phyloP scores from a whole-genome alignment of 2,888 invertebrate genomes.

The Pseudococcus longispinus region DNA sequence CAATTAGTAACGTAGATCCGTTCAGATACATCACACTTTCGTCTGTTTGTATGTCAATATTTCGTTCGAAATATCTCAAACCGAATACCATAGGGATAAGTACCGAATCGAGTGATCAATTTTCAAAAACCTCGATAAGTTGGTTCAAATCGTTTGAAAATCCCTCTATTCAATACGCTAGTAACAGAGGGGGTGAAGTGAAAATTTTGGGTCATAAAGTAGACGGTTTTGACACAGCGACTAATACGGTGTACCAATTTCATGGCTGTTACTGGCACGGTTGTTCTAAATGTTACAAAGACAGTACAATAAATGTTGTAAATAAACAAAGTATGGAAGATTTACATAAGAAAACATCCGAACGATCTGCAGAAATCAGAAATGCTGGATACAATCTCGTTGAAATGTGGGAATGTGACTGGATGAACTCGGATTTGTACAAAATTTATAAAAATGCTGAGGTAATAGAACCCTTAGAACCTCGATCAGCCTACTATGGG shows the following conservation, averaged over 20 bases:
- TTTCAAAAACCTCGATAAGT: slow-evolving; percentile 57
- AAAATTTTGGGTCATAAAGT: slow-evolving; percentile 43
- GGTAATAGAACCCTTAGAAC: neutral
- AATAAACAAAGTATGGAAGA: slow-evolving; percentile 52
- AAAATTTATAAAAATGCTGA: slow-evolving; percentile 48
- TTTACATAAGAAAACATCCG: slow-evolving; percentile 57
- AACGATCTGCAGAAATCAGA: slow-evolving; percentile 52
- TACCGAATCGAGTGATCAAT: slow-evolving; percentile 56
- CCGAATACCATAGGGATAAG: slow-evolving; percentile 4
- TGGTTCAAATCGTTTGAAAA: slow-evolving; percentile 57
- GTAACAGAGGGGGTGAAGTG: neutral
- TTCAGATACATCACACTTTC: slow-evolving; percentile 59
- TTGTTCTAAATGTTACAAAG: slow-evolving; percentile 47
- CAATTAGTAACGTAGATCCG: slow-evolving; percentile 56
- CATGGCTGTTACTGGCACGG: slow-evolving; percentile 54
- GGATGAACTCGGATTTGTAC: slow-evolving; percentile 47
- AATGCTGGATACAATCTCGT: slow-evolving; percentile 55
- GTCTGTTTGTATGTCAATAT: slow-evolving; percentile 58
- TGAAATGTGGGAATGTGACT: slow-evolving; percentile 59
- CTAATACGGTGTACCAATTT: slow-evolving; percentile 53
- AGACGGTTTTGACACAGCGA: slow-evolving; percentile 46
- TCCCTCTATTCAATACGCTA: slow-evolving; percentile 14
- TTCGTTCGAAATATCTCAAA: slow-evolving; percentile 57
- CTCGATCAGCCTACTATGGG: too few species aligned
- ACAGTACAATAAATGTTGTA: slow-evolving; percentile 51